Base-by-base conservation (phyloP, 2,888 invertebrate genomes). In the Eilema depressum region DNA sequence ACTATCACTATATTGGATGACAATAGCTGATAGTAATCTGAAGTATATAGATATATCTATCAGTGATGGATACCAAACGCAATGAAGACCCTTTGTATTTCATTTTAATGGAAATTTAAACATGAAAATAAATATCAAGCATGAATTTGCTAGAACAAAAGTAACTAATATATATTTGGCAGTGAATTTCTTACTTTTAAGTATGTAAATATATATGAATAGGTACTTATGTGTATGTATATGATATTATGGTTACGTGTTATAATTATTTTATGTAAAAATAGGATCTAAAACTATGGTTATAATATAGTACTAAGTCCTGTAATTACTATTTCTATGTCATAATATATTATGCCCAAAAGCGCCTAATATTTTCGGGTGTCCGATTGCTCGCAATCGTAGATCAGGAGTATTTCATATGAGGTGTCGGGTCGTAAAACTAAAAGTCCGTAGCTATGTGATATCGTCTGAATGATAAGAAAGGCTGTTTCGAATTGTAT, bases 361-460 rank as follows among this genome's bases (percentile, higher is more conserved):
- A 4, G 30, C 25, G 5, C 23, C 30, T 28, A 30, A 56, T 20
- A 53, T 56, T 37, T 65, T 57, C 12, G 20, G 41, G 70, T 70
- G 70, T 67, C 37, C n/a, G 8, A 63, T 70, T 70, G 70, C 70
- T 70, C 66, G 25, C 14, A 66, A 28, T 47, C 30, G 41, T 47
- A 25, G 57, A 11, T 0, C 63, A 70, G 70, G 66, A 28, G 57
- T 37, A 37, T 53, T 64, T 63, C 68, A 23, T 56, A 28, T 28
- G 2, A 17, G 70, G 70, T 66, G 56, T 70, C 37, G 62, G 65
- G 37, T 66, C 33, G 25, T 8, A 20, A 20, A n/a, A 23, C 59
- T n/a, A 30, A 17, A 63, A 33, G 57, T 70, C 30, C 59, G 69
- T 61, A 65, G 61, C 26, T 61, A 12, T 41, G 33, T 10, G 8